Evolutionary conservation across 2,888 invertebrate species (phyloP).

Genomic region (Entomobrya proxima): DNA sequence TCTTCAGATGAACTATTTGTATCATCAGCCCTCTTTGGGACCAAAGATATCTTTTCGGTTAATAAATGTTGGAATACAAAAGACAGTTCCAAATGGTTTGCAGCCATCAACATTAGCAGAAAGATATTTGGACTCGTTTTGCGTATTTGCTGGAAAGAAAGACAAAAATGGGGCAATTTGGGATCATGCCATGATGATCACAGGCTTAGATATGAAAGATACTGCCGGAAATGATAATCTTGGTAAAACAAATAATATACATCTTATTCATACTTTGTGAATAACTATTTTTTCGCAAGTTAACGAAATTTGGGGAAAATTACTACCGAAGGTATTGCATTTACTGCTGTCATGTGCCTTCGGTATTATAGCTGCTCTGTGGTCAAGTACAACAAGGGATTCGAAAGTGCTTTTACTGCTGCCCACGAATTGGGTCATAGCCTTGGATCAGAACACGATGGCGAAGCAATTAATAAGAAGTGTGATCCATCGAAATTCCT

Average conservation of each 20-base stretch:
- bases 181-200: constrained; percentile 71
- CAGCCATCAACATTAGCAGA: constrained; percentile 4
- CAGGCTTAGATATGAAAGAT: constrained; percentile 47
- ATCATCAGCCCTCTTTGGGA: constrained; percentile 57
- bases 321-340: constrained; percentile 38
- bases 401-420: constrained; percentile 37
- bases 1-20: constrained; percentile 67
- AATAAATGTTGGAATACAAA: constrained; percentile 59
- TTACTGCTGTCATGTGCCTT: constrained; percentile 50
- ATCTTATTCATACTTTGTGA: neutral
- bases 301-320: neutral
- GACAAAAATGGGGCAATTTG: constrained; percentile 45
- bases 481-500: constrained; percentile 49
- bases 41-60: constrained; percentile 52
- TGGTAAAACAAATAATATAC: neutral
- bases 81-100: constrained; percentile 40
- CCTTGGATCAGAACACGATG: constrained; percentile 68
- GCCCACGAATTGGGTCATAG: constrained; percentile 50
- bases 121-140: constrained; percentile 56
- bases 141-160: constrained; percentile 61
- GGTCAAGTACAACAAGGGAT: constrained; percentile 42
- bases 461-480: constrained; percentile 55
- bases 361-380: constrained; percentile 63
- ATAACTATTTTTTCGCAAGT: no score
- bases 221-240: constrained; percentile 13